Base-by-base conservation (phyloP, 2,113 vertebrate species). In the Cebus imitator region DNA sequence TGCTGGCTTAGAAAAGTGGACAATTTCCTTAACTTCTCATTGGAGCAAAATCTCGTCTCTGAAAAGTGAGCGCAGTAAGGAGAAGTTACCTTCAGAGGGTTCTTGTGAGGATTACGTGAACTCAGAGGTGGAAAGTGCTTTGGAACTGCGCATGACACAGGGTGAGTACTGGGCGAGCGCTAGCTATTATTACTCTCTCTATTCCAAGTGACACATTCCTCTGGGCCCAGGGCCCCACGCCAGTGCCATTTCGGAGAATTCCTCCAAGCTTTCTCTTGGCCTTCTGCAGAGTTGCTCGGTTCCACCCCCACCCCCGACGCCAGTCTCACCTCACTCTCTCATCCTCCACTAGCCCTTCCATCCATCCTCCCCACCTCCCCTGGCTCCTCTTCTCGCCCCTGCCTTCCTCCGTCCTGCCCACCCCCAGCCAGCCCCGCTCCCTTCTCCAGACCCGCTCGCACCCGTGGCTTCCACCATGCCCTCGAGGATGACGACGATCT, bases 391-490 rank as follows among this genome's bases (percentile, higher is more conserved):
- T 64, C 70, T 35, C 18, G 23, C 8, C 37, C 40, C 37, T 25
- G 14, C 37, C 61, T 27, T 18, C 18, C 16, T 20, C n/a, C 1
- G 3, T 30, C 25, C 37, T 0, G 3, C 17, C 32, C 2, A 17
- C 45, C 0, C 18, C 48, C 35, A 5, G 3, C n/a, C 61, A 43
- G 6, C 16, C 30, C 79, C 11, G 1, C 25, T 3, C 89, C 83
- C 72, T 2, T 35, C 55, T 52, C 6, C 20, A 8, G 55, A 12
- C 25, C n/a, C 1, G 1, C 35, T 12, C 14, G 87, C 97, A 99
- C 99, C 99, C 94, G 99, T 99, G 95, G 99, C 99, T 97, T 99
- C 99, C 98, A 99, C 99, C 99, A 99, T 99, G 58, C 99, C 99
- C 97, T 99, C 99, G 0, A 99, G 98, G 97, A 99, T 99, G 95